Evolutionary conservation across 2,888 invertebrate genomes (phyloP).

Genomic region (Scrobipalpa costella): DNA sequence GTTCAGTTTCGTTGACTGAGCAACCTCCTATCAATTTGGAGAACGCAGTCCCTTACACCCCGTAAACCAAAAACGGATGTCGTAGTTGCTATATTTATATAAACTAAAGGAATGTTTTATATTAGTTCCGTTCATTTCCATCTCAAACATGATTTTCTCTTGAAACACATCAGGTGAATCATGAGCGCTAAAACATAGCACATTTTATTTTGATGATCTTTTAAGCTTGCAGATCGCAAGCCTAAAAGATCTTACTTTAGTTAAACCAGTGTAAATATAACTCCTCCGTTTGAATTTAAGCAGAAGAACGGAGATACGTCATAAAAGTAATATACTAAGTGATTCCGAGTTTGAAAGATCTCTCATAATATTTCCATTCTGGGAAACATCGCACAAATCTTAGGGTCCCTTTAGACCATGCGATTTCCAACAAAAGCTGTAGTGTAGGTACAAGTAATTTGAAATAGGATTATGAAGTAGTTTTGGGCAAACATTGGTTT

Average conservation of each 20-base stretch:
- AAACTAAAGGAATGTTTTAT: not conserved
- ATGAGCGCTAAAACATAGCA: no score
- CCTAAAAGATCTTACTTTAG: not conserved
- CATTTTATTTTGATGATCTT: no score
- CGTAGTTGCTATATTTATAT: conserved; percentile 22
- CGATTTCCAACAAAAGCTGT: not conserved
- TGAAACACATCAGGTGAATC: no score
- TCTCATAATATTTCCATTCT: conserved; percentile 22
- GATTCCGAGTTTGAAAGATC: conserved; percentile 20
- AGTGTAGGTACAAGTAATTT: no score
- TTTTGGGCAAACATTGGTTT: no score
- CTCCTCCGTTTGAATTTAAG: conserved; percentile 12
- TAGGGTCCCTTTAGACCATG: not conserved
- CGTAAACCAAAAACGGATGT: conserved; percentile 60
- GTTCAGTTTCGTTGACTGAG: no score
- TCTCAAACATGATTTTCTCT: no score
- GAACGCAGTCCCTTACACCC: no score
- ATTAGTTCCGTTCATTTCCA: no score
- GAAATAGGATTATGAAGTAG: no score
- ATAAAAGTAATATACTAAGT: conserved; percentile 24
- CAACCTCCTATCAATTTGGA: no score
- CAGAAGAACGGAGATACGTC: conserved; percentile 9
- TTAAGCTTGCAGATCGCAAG: no score
- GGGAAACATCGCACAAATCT: conserved; percentile 7
- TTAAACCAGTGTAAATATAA: not conserved